Evolutionary conservation across 2,797 vertebrate genomes (phyloP).

Genomic region (Syngnathus acus): DNA sequence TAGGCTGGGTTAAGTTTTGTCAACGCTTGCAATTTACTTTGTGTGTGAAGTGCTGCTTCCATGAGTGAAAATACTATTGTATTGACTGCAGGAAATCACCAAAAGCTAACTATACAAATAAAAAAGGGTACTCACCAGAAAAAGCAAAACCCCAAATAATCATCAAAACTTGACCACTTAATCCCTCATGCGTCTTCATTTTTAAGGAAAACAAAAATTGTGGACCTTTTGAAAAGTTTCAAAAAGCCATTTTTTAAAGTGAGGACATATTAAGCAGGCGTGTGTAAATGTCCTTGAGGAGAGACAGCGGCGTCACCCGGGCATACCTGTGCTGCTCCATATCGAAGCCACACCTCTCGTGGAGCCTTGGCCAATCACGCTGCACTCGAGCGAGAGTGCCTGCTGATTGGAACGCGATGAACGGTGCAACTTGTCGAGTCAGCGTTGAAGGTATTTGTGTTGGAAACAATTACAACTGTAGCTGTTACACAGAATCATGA

Average conservation of each 20-base stretch:
- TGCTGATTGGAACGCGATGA: background rate
- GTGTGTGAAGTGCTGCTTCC: background rate
- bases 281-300: constrained; percentile 6
- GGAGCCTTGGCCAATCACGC: background rate
- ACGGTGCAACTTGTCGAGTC: background rate
- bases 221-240: background rate
- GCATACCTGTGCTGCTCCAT: background rate
- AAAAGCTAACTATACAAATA: background rate
- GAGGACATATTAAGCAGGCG: background rate
- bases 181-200: constrained; percentile 14
- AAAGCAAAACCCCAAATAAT: constrained; percentile 17
- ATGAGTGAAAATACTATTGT: background rate
- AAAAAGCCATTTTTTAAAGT: background rate
- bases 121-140: constrained; percentile 41
- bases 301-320: background rate
- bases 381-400: background rate
- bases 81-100: background rate
- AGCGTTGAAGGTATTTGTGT: background rate
- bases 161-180: constrained; percentile 9
- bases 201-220: background rate
- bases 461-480: background rate
- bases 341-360: background rate
- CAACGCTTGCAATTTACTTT: background rate
- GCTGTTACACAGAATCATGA: background rate
- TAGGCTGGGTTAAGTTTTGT: no score